phyloP scores from a whole-genome alignment of 2,113 vertebrate species.

The Lontra canadensis region DNA sequence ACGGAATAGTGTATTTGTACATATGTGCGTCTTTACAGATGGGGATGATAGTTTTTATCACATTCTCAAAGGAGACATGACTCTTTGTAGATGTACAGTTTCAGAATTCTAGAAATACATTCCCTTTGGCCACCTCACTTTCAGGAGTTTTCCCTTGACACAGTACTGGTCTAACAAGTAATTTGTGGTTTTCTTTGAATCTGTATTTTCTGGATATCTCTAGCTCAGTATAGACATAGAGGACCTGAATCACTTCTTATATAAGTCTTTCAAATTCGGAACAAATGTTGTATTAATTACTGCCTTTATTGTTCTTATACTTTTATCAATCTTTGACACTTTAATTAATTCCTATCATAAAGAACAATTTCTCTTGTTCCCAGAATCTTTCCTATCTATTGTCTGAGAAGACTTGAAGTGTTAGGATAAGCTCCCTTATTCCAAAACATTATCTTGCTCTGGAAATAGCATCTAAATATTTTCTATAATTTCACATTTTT shows the following conservation, averaged over 20 bases:
- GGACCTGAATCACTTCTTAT: background rate
- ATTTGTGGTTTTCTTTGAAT: constrained; percentile 19
- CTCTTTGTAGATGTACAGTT: background rate
- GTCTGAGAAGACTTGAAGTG: background rate
- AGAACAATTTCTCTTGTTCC: background rate
- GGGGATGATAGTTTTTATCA: background rate
- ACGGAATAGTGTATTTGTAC: background rate
- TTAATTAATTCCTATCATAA: background rate
- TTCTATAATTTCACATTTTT: constrained; percentile 3
- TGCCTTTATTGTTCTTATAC: background rate
- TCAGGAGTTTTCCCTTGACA: background rate
- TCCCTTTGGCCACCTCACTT: background rate
- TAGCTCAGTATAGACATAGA: background rate
- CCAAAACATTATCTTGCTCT: constrained; percentile 2
- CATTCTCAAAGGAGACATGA: background rate
- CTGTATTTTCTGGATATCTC: background rate
- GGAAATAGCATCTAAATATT: background rate
- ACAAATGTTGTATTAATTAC: constrained; percentile 5
- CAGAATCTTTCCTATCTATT: background rate
- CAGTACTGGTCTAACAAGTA: background rate
- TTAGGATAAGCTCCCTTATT: background rate
- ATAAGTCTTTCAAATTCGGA: background rate
- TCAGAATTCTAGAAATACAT: constrained; percentile 16
- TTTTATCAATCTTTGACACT: background rate
- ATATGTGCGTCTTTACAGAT: background rate